phyloP scores from a whole-genome alignment of 1,140 invertebrate species.

The Lordiphosa collinella region DNA sequence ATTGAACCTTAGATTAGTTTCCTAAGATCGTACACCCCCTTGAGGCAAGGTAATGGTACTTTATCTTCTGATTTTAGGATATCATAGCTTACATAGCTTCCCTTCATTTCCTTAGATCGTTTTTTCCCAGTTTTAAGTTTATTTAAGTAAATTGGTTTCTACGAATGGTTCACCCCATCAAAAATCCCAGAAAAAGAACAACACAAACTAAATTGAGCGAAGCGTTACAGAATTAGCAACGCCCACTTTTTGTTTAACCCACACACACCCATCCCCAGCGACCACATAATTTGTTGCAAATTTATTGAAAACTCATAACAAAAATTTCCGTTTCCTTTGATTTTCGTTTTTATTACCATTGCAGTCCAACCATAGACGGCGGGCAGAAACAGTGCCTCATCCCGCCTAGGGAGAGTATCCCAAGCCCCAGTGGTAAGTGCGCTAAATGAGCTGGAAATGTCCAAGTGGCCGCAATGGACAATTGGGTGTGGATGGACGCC shows the following conservation, averaged over 20 bases:
- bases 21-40: too few relatives aligned
- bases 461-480: constrained; percentile 34
- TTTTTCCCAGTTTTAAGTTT: too few relatives aligned
- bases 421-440: constrained; percentile 4
- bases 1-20: too few relatives aligned
- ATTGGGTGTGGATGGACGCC: constrained; percentile 16
- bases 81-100: too few relatives aligned
- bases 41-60: too few relatives aligned
- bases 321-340: constrained; percentile 60
- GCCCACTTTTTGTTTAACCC: neutral
- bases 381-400: constrained; percentile 4
- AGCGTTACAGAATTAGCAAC: neutral
- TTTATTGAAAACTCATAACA: constrained; percentile 60
- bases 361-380: constrained; percentile 6
- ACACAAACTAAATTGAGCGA: too few relatives aligned
- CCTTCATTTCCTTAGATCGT: too few relatives aligned
- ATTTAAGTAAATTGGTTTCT: too few relatives aligned
- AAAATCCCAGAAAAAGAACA: too few relatives aligned
- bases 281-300: constrained; percentile 57
- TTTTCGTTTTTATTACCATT: constrained; percentile 39
- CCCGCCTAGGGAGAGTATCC: neutral
- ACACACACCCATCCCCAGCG: neutral
- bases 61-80: too few relatives aligned
- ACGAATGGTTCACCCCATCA: too few relatives aligned
- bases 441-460: constrained; percentile 64